These are phyloP conservation scores for Emydocephalus ijimae DNA, from an alignment of 2,113 vertebrate genomes.

Conservation along the genomic window DNA sequence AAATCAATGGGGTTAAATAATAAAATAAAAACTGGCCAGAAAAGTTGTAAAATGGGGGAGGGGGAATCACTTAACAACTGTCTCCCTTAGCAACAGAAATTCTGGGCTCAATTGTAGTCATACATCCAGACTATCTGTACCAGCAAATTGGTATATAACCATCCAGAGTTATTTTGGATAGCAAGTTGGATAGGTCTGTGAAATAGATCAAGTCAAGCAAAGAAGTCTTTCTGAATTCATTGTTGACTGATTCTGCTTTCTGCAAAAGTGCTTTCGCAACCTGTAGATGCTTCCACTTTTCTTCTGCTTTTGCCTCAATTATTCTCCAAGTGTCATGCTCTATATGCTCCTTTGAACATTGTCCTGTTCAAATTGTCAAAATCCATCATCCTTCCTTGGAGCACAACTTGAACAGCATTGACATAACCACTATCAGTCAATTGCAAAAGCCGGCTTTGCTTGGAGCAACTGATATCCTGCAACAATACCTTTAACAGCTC, in stretches of 20 bases:
- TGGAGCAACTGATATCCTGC: neutral
- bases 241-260: neutral
- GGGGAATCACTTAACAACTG: too few species aligned
- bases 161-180: too few species aligned
- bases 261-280: neutral
- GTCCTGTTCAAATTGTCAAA: neutral
- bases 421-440: neutral
- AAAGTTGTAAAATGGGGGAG: neutral
- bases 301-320: neutral
- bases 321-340: neutral
- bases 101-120: too few species aligned
- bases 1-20: neutral
- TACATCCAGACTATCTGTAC: too few species aligned
- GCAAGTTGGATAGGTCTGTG: too few species aligned
- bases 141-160: too few species aligned
- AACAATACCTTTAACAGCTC: too few species aligned
- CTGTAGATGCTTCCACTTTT: neutral
- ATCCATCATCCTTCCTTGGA: neutral
- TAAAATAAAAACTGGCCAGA: neutral
- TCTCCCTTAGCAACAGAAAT: too few species aligned
- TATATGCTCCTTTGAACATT: neutral
- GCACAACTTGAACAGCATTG: neutral
- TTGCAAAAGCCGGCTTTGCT: neutral
- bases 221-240: neutral
- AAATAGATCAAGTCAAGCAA: neutral